Conservation (phyloP, 1,140 invertebrate species). For the Ips typographus region DNA sequence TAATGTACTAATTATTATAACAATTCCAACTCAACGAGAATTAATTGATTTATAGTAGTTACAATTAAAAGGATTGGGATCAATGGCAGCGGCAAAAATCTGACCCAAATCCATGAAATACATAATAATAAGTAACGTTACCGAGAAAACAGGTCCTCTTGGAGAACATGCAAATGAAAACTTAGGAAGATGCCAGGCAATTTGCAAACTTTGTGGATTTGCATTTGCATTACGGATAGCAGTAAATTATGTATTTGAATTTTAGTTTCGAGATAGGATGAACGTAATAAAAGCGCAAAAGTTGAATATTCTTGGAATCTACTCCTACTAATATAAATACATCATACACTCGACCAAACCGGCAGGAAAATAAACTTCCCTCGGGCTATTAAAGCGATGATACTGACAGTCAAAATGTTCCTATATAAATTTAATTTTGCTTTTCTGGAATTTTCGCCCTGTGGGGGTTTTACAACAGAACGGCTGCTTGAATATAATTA, state of each 20-base stretch:
- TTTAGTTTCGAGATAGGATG: neutral
- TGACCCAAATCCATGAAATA: neutral
- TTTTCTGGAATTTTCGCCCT: neutral
- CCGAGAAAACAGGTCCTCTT: neutral
- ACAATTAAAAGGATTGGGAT: too few species aligned
- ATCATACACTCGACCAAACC: neutral
- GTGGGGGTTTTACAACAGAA: too few species aligned
- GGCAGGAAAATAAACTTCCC: neutral
- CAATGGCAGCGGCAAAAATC: neutral
- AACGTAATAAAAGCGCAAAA: constrained; percentile 4
- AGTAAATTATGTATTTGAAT: neutral
- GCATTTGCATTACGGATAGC: neutral
- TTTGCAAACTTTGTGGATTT: neutral
- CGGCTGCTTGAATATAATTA: constrained; percentile 6
- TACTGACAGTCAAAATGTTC: neutral
- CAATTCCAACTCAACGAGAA: neutral
- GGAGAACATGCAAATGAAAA: constrained; percentile 2
- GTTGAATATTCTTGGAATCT: neutral
- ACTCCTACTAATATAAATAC: neutral
- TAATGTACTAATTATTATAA: neutral
- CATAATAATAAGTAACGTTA: neutral
- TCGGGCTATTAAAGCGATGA: neutral
- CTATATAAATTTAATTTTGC: constrained; percentile 3
- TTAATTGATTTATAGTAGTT: neutral
- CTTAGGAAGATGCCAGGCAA: neutral